A percentile compares a stretch with the other conserved stretches of the same genome.
These are phyloP conservation scores for Stichodactyla helianthus DNA, from an alignment of 64 coral and sea anemone species.

Conservation along the genomic window DNA sequence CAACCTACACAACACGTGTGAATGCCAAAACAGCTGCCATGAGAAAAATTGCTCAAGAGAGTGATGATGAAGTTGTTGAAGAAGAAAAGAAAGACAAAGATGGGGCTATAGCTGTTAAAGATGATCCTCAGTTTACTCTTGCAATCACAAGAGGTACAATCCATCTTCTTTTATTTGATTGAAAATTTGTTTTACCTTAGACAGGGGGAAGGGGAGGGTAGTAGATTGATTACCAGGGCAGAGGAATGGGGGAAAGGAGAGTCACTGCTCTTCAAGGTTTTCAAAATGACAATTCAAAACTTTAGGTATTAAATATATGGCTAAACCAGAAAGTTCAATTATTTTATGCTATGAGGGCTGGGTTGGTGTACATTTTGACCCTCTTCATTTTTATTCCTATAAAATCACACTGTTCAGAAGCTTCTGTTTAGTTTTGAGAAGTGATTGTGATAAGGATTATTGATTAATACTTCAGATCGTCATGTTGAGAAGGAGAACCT, in stretches of 20 bases:
- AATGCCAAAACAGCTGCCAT: conserved; percentile 98
- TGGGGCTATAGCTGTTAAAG: conserved; percentile 90
- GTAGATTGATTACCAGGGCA: too few relatives aligned
- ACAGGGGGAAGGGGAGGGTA: background rate
- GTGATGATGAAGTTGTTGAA: conserved; percentile 83
- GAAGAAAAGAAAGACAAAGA: conserved; percentile 85
- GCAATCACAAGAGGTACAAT: conserved; percentile 90
- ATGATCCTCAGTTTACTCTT: conserved; percentile 95
- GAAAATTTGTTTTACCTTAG: background rate
- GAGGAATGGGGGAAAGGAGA: too few relatives aligned
- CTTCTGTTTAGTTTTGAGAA: too few relatives aligned
- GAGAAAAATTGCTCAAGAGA: conserved; percentile 85
- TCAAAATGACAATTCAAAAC: too few relatives aligned
- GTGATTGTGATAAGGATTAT: background rate
- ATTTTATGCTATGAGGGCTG: too few relatives aligned
- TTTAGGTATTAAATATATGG: too few relatives aligned
- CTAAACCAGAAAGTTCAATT: too few relatives aligned
- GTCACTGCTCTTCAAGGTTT: too few relatives aligned
- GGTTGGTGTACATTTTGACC: too few relatives aligned
- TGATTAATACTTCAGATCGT: conserved; percentile 50
- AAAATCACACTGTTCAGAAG: too few relatives aligned
- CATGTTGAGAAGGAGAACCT: conserved; percentile 99
- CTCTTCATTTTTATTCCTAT: too few relatives aligned
- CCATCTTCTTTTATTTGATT: background rate
- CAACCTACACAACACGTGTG: conserved; percentile 91